Evolutionary conservation across 2,888 invertebrate species (phyloP).

Genomic region (Lypha dubia): DNA sequence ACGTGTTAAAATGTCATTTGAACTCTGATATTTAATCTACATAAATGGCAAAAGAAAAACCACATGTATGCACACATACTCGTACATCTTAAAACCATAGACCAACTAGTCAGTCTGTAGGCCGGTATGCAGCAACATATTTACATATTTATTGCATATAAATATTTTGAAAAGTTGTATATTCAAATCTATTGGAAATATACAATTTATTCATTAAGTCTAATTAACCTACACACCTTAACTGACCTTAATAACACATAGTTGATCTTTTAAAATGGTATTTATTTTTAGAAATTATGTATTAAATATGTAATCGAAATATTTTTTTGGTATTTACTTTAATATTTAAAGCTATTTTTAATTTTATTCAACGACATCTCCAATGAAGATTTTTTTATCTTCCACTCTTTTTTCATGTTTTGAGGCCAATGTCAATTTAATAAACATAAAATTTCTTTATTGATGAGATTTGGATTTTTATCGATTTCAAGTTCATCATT

Average conservation of each 20-base stretch:
- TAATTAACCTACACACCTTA: slow-evolving; percentile 43
- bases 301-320: slow-evolving; percentile 1
- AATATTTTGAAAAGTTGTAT: slow-evolving; percentile 1
- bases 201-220: slow-evolving; percentile 17
- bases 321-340: neutral
- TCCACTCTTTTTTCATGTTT: slow-evolving; percentile 26
- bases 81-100: neutral
- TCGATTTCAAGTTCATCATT: slow-evolving; percentile 53
- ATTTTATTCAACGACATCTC: neutral
- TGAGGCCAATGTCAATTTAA: slow-evolving; percentile 69
- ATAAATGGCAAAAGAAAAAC: slow-evolving; percentile 46
- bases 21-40: slow-evolving; percentile 66
- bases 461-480: slow-evolving; percentile 1
- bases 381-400: neutral
- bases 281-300: neutral
- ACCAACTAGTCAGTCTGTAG: neutral
- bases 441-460: slow-evolving; percentile 61
- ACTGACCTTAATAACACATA: slow-evolving; percentile 25
- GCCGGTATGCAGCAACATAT: slow-evolving; percentile 1
- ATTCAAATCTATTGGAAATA: slow-evolving; percentile 16
- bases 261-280: neutral
- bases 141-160: slow-evolving; percentile 8
- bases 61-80: neutral
- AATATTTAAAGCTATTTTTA: neutral
- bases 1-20: slow-evolving; percentile 49